phyloP scores from a whole-genome alignment of 2,113 vertebrate genomes.

The Narcine bancroftii region DNA sequence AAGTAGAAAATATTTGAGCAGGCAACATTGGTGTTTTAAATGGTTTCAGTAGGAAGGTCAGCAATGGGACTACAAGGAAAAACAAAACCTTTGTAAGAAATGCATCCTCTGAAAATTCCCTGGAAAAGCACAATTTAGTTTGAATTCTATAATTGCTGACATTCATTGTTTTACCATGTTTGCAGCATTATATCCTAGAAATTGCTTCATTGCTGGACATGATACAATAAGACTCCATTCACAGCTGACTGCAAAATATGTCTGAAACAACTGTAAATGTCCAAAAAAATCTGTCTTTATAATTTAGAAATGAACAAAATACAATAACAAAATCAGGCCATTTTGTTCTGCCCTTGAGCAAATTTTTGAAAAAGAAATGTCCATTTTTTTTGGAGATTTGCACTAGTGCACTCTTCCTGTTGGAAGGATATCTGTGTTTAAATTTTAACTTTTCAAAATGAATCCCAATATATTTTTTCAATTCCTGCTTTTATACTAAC shows the following conservation, averaged over 20 bases:
- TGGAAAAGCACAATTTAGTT: neutral
- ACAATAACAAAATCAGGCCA: neutral
- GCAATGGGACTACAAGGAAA: neutral
- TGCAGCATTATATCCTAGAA: neutral
- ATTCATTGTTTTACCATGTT: neutral
- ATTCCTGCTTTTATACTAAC: neutral
- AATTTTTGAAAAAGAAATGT: neutral
- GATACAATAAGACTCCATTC: neutral
- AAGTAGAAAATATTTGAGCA: neutral
- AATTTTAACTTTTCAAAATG: neutral
- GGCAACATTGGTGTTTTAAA: neutral
- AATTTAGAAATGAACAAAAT: neutral
- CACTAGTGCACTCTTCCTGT: neutral
- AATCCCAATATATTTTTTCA: neutral
- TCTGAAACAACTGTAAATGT: neutral
- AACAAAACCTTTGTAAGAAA: neutral
- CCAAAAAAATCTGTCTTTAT: neutral
- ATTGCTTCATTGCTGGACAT: neutral
- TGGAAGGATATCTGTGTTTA: neutral
- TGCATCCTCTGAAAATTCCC: conserved; percentile 17
- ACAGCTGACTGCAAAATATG: neutral
- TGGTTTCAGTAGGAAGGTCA: conserved; percentile 5
- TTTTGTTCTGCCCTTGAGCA: neutral
- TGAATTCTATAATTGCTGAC: neutral
- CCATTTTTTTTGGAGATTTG: neutral